Evolutionary conservation across 2,888 invertebrate genomes (phyloP).

Genomic region (Phorcus lineatus): DNA sequence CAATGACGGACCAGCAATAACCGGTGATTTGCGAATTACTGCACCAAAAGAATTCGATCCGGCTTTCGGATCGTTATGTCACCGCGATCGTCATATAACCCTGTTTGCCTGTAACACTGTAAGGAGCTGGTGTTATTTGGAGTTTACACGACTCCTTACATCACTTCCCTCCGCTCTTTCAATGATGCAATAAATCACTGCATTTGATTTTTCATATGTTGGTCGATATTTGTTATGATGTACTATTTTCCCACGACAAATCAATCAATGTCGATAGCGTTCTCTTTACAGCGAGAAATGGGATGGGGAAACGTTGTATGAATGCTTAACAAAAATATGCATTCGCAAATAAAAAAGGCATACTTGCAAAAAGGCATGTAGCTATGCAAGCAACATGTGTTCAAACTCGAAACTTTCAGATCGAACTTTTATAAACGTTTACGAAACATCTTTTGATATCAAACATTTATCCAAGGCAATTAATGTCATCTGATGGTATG

Average conservation of each 20-base stretch:
- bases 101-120: slow-evolving; percentile 11
- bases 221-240: neutral
- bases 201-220: slow-evolving; percentile 3
- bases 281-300: no score
- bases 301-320: no score
- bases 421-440: no score
- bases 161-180: neutral
- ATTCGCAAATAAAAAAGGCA: no score
- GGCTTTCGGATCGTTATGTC: neutral
- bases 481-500: no score
- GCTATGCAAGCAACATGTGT: no score
- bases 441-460: no score
- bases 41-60: neutral
- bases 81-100: neutral
- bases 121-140: slow-evolving; percentile 18
- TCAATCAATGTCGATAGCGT: no score
- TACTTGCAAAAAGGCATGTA: no score
- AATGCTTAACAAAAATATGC: no score
- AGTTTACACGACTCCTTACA: slow-evolving; percentile 17
- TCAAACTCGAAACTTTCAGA: no score
- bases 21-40: slow-evolving; percentile 25
- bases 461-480: no score
- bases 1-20: slow-evolving; percentile 5
- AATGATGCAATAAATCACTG: neutral
- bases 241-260: neutral